Evolutionary conservation across 1,140 invertebrate genomes (phyloP).

Genomic region (Drosophila nigromelanica): DNA sequence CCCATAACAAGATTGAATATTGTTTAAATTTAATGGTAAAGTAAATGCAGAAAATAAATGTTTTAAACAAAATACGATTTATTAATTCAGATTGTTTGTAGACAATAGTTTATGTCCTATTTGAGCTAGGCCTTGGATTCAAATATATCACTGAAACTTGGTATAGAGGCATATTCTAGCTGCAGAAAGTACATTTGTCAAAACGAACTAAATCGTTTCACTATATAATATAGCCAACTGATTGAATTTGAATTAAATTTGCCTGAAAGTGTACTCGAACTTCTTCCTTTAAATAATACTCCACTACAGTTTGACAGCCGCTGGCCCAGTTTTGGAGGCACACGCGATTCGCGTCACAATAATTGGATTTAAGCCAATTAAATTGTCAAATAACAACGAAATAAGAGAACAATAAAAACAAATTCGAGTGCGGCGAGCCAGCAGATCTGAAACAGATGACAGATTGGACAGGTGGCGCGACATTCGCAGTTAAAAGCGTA

Average conservation of each 20-base stretch:
- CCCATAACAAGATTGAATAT: constrained; percentile 73
- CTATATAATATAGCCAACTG: too few species aligned
- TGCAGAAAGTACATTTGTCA: not conserved
- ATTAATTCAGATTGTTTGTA: not conserved
- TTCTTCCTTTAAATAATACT: not conserved
- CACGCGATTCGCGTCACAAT: constrained; percentile 35
- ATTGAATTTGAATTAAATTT: not conserved
- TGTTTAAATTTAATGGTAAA: constrained; percentile 73
- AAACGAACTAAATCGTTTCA: not conserved
- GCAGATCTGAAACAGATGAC: constrained; percentile 33
- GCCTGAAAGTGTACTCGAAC: not conserved
- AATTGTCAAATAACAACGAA: constrained; percentile 55
- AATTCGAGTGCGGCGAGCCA: constrained; percentile 2
- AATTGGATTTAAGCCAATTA: constrained; percentile 67
- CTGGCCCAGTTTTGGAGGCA: constrained; percentile 12
- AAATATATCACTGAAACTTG: too few species aligned
- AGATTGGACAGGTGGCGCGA: constrained; percentile 45
- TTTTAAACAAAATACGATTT: constrained; percentile 65
- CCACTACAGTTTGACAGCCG: constrained; percentile 11
- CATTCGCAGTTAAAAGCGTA: constrained; percentile 12
- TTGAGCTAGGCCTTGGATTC: not conserved
- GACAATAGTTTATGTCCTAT: not conserved
- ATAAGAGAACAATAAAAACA: constrained; percentile 32
- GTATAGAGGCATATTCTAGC: too few species aligned
- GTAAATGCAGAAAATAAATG: constrained; percentile 77